These are phyloP conservation scores for Diorhabda elongata DNA, from an alignment of 1,140 invertebrate genomes.

Conservation along the genomic window DNA sequence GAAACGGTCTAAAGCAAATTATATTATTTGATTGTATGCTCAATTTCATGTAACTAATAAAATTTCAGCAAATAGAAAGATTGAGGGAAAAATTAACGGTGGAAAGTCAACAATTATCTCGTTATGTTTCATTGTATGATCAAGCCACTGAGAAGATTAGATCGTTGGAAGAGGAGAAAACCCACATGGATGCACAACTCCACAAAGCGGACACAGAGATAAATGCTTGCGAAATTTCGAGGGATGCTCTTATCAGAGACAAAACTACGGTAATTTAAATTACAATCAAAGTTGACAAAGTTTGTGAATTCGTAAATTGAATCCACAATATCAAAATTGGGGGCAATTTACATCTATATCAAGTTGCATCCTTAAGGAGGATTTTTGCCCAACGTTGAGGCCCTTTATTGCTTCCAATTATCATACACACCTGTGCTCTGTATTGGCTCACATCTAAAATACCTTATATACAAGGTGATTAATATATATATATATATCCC, in stretches of 20 bases:
- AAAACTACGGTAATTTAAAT: conserved; percentile 55
- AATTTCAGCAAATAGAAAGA: conserved; percentile 62
- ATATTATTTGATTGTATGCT: no score
- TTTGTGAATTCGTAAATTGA: no score
- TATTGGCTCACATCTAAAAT: no score
- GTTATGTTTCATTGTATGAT: conserved; percentile 62
- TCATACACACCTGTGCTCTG: no score
- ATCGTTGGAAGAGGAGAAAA: conserved; percentile 65
- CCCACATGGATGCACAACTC: conserved; percentile 60
- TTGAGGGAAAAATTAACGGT: conserved; percentile 63
- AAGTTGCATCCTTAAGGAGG: no score
- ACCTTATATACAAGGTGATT: no score
- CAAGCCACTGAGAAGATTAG: conserved; percentile 58
- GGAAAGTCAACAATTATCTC: conserved; percentile 58
- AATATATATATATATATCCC: no score
- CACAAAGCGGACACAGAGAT: conserved; percentile 71
- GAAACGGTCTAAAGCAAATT: no score
- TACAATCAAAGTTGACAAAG: background rate
- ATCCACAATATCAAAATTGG: no score
- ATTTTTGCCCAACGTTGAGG: no score
- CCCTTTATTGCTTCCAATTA: no score
- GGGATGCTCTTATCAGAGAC: conserved; percentile 63
- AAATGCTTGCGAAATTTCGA: conserved; percentile 57
- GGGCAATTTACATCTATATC: no score
- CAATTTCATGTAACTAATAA: background rate